phyloP scores from a whole-genome alignment of 2,888 invertebrate species.

The Drosophila pegasa region DNA sequence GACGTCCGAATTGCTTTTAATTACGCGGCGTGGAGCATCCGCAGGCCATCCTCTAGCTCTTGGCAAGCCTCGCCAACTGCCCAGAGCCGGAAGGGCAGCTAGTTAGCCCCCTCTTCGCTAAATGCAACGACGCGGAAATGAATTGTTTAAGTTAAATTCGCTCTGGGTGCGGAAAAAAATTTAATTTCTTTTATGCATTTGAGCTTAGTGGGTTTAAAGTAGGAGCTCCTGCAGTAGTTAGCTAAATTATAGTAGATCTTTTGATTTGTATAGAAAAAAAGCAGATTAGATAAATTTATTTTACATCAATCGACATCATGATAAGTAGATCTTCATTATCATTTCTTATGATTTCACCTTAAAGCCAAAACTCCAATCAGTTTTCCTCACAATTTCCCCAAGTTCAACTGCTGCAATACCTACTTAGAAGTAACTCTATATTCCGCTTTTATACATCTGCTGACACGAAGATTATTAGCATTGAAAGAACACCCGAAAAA shows the following conservation, averaged over 20 bases:
- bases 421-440: not conserved
- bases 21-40: constrained; percentile 50
- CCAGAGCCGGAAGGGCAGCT: constrained; percentile 1
- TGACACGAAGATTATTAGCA: constrained; percentile 21
- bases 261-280: not conserved
- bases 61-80: constrained; percentile 27
- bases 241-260: not conserved
- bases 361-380: no score
- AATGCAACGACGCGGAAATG: constrained; percentile 47
- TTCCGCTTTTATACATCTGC: constrained; percentile 19
- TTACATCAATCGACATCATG: not conserved
- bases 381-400: no score
- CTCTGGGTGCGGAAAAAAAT: not conserved
- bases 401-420: not conserved
- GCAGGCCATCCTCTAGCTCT: constrained; percentile 35
- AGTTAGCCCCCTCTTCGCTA: constrained; percentile 6
- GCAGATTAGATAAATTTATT: not conserved
- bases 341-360: no score
- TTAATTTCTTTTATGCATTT: not conserved
- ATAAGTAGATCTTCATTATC: not conserved
- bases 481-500: not conserved
- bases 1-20: constrained; percentile 56
- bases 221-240: not conserved
- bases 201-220: not conserved
- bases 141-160: constrained; percentile 41